Conservation (phyloP, 2,797 vertebrate genomes). For the Esox lucius region DNA sequence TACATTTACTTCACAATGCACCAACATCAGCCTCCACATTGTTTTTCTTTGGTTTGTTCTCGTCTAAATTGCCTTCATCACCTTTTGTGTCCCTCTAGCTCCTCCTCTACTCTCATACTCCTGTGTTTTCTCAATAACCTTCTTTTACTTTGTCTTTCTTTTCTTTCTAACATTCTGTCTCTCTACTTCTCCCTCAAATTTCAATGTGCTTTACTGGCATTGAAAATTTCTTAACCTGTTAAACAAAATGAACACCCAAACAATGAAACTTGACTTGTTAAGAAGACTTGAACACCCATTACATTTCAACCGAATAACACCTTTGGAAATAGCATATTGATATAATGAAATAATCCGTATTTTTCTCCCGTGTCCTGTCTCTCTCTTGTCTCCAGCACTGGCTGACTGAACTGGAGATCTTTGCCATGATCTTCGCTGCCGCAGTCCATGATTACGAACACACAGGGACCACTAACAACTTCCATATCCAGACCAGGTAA, state of each 20-base stretch:
- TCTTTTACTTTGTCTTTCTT: background rate
- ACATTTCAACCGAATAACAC: too few species aligned
- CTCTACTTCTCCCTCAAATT: too few species aligned
- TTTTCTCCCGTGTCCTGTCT: background rate
- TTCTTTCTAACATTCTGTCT: background rate
- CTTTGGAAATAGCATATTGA: too few species aligned
- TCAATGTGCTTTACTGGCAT: too few species aligned
- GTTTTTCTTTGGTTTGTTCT: background rate
- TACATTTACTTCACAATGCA: background rate
- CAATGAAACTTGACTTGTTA: too few species aligned
- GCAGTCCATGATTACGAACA: conserved; percentile 95
- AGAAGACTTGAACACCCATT: too few species aligned
- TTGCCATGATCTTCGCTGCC: conserved; percentile 93
- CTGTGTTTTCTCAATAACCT: background rate
- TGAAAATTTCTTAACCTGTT: too few species aligned
- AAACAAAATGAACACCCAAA: too few species aligned
- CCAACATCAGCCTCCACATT: background rate
- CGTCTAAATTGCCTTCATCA: conserved; percentile 1
- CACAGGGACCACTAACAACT: conserved; percentile 96
- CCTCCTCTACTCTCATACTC: background rate
- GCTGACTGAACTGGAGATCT: conserved; percentile 94
- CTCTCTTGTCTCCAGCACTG: conserved; percentile 81
- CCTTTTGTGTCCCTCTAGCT: background rate
- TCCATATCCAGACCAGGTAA: conserved; percentile 94
- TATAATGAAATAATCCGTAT: too few species aligned